Evolutionary conservation across 2,113 vertebrate species (phyloP).

Genomic region (Istiophorus platypterus): DNA sequence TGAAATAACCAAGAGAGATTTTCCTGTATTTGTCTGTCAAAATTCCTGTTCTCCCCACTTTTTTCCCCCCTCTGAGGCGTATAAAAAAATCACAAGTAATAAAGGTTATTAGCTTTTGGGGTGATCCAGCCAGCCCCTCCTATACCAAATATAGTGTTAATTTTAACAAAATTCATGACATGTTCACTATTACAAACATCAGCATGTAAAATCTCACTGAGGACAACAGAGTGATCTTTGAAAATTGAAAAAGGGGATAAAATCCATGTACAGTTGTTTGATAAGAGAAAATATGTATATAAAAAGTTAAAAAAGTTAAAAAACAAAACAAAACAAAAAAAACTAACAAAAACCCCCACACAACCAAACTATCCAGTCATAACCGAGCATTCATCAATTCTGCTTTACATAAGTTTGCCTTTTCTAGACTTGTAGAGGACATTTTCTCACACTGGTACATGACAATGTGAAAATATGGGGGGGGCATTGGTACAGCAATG

Average conservation of each 20-base stretch:
- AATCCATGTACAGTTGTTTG: slow-evolving; percentile 1
- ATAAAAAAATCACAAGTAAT: background rate
- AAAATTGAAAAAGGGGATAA: background rate
- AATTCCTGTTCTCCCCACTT: too few relatives aligned
- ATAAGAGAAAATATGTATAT: background rate
- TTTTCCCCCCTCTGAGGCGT: too few relatives aligned
- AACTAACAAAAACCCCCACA: background rate
- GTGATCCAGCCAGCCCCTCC: slow-evolving; percentile 68
- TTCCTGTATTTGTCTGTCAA: too few relatives aligned
- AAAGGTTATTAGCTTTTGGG: slow-evolving; percentile 11
- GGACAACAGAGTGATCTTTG: too few relatives aligned
- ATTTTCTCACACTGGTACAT: background rate
- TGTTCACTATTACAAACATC: background rate
- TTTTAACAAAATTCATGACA: background rate
- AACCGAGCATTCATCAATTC: background rate
- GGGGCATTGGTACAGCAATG: background rate
- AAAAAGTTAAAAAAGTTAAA: background rate
- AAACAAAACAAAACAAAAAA: background rate
- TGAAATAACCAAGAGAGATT: background rate
- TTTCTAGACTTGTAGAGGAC: background rate
- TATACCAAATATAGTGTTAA: background rate
- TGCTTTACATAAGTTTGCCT: background rate
- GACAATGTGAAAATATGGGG: too few relatives aligned
- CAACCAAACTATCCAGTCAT: background rate
- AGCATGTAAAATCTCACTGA: too few relatives aligned